phyloP scores from a whole-genome alignment of 2,113 vertebrate genomes.

The Pavo muticus region DNA sequence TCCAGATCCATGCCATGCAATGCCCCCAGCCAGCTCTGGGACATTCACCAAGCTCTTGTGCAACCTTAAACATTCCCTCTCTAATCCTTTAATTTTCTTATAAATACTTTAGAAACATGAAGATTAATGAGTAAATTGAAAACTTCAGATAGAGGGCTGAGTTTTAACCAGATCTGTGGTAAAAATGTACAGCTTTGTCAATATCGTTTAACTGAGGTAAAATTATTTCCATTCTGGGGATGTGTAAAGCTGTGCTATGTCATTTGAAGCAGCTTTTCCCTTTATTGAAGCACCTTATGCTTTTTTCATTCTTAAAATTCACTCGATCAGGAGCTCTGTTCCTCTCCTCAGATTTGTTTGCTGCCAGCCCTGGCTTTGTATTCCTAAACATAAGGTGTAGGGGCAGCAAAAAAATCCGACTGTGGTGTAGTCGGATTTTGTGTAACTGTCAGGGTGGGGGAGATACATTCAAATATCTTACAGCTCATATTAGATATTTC shows the following conservation, averaged over 20 bases:
- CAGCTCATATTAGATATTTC: slow-evolving; percentile 74
- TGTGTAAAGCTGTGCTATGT: slow-evolving; percentile 34
- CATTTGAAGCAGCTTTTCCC: slow-evolving; percentile 32
- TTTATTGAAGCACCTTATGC: slow-evolving; percentile 58
- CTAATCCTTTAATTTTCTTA: background rate
- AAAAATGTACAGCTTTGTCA: slow-evolving; percentile 48
- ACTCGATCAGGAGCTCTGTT: slow-evolving; percentile 60
- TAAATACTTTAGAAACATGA: background rate
- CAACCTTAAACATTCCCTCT: background rate
- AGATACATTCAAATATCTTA: slow-evolving; percentile 79
- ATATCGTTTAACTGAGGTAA: slow-evolving; percentile 44
- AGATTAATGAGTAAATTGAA: background rate
- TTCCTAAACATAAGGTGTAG: slow-evolving; percentile 62
- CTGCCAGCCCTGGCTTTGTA: slow-evolving; percentile 45
- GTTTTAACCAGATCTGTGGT: slow-evolving; percentile 24
- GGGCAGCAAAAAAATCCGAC: slow-evolving; percentile 23
- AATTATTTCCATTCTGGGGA: slow-evolving; percentile 66
- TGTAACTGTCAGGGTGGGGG: slow-evolving; percentile 33
- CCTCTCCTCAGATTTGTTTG: slow-evolving; percentile 59
- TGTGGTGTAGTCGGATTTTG: slow-evolving; percentile 60
- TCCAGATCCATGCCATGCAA: background rate
- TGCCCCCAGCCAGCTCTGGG: background rate
- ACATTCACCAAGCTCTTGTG: background rate
- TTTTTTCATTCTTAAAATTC: slow-evolving; percentile 72
- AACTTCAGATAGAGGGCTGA: slow-evolving; percentile 21